Evolutionary conservation across 2,888 invertebrate genomes (phyloP).

Genomic region (Drosophila anceps): DNA sequence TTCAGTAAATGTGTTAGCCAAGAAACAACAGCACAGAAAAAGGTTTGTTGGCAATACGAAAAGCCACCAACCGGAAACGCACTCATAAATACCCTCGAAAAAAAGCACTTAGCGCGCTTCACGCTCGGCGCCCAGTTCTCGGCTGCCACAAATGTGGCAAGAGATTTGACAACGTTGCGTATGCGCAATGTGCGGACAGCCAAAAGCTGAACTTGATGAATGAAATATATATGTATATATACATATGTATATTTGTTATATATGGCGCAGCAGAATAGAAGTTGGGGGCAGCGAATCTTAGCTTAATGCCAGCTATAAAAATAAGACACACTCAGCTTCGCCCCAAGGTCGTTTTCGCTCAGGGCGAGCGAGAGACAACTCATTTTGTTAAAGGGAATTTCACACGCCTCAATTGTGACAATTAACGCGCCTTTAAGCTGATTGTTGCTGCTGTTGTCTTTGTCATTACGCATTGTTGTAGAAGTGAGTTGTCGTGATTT

Average conservation of each 20-base stretch:
- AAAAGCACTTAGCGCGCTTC: conserved; percentile 63
- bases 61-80: conserved; percentile 72
- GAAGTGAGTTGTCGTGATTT: conserved; percentile 72
- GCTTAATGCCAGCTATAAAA: conserved; percentile 47
- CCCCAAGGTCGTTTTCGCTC: conserved; percentile 63
- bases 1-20: conserved; percentile 52
- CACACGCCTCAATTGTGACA: conserved; percentile 80
- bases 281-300: conserved; percentile 3
- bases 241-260: neutral
- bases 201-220: conserved; percentile 35
- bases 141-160: conserved; percentile 59
- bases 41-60: conserved; percentile 46
- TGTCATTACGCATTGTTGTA: conserved; percentile 64
- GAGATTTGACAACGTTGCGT: conserved; percentile 51
- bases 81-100: conserved; percentile 69
- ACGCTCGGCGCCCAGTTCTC: conserved; percentile 77
- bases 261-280: conserved; percentile 56
- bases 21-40: conserved; percentile 21
- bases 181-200: conserved; percentile 43
- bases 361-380: neutral
- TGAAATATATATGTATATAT: conserved; percentile 38
- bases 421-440: conserved; percentile 53
- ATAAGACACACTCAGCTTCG: conserved; percentile 39
- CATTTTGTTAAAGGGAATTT: conserved; percentile 55
- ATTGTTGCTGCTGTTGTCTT: conserved; percentile 33